Evolutionary conservation across 1,140 invertebrate species (phyloP), one percentile per base, ranked within the genome.

Genomic region (Pseudomyrmex sp.): DNA sequence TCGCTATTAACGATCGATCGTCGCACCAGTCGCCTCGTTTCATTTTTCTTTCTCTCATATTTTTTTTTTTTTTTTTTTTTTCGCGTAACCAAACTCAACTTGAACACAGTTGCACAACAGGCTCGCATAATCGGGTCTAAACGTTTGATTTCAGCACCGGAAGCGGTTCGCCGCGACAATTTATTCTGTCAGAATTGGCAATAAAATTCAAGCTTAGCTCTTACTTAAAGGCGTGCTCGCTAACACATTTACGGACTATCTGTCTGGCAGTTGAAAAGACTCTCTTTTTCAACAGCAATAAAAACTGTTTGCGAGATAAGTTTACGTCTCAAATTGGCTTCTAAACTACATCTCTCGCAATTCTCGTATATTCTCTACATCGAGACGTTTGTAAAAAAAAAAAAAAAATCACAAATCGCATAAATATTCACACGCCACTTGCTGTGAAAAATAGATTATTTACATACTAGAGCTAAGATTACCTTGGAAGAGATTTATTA

Each of bases 1-100:
- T 73, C 85, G 74, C 79, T 84, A 91, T 86, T 89, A 90, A 86
- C 72, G 68, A 89, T 89, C 86, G 87, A 75, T 83, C 86, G 70
- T 35, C 66, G 44, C 48, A 48, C 54, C 59, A 35, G 66, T 76
- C 69, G 59, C 44, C 54, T 65, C 13, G 63, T 66, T 50, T 77
- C 82, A 52, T 58, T 68, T 77, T 54, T 65, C 46, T 54, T 8
- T 77, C 66, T 62, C 15, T 35, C 44, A 56, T 50, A 50, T 8
- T 50, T 46, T 59, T 12, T 15, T 50, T 46, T 59, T 12, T 15
- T 56, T 66, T 20, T 18, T 63, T n/a, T 35, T 63, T 46, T 56
- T 75, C 82, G 58, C 70, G 54, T 74, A 82, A 74, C 63, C 69
- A 79, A 59, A 77, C 35, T 63, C 58, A 73, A 65, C 50, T 54